Evolutionary conservation across 2,888 invertebrate genomes (phyloP).

Genomic region (Drosophila histrio): DNA sequence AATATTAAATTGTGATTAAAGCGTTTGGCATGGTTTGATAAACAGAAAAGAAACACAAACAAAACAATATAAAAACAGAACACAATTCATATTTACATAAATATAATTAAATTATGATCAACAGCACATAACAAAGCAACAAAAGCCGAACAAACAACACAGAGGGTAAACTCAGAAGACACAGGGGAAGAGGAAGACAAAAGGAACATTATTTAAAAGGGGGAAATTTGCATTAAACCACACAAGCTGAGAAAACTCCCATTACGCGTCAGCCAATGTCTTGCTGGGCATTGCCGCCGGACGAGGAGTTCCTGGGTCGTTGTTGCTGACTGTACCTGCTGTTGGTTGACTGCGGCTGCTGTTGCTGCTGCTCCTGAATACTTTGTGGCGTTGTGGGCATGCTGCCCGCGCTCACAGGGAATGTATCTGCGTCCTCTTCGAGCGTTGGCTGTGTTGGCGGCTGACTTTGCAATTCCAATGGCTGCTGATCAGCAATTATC

Average conservation of each 20-base stretch:
- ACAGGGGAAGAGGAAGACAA: not conserved
- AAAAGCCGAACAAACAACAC: constrained; percentile 31
- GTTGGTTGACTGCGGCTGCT: constrained; percentile 63
- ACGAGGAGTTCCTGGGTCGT: constrained; percentile 69
- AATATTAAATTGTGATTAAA: constrained; percentile 47
- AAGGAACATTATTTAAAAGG: constrained; percentile 17
- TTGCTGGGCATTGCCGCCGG: constrained; percentile 82
- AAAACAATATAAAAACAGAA: not conserved
- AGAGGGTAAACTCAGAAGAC: constrained; percentile 6
- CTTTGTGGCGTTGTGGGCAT: constrained; percentile 77
- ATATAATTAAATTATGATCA: not conserved
- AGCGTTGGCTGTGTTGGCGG: constrained; percentile 53
- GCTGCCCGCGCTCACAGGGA: constrained; percentile 61
- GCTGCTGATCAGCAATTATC: constrained; percentile 84
- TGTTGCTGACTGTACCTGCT: constrained; percentile 75
- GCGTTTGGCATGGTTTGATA: constrained; percentile 40
- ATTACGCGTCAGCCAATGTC: constrained; percentile 92
- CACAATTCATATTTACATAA: constrained; percentile 38
- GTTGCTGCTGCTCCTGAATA: constrained; percentile 68
- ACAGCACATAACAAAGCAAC: constrained; percentile 23
- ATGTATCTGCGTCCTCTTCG: constrained; percentile 80
- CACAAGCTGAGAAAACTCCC: constrained; percentile 93
- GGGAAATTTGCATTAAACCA: constrained; percentile 85
- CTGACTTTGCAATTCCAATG: constrained; percentile 75
- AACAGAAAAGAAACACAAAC: constrained; percentile 14